These are phyloP conservation scores for Noctua comes DNA, from an alignment of 2,888 invertebrate genomes.

Conservation along the genomic window DNA sequence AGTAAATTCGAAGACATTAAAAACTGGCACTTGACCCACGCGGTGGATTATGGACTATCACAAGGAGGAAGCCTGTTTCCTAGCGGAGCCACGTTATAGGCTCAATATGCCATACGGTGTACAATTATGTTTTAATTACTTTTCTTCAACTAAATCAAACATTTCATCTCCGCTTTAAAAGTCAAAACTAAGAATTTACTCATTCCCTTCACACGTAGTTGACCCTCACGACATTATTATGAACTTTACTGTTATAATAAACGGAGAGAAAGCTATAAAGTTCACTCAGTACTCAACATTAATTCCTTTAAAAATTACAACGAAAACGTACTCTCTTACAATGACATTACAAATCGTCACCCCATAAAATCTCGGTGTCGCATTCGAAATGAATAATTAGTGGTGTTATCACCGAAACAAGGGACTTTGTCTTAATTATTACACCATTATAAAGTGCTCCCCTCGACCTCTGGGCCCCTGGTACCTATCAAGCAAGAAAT, in stretches of 20 bases:
- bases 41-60: not conserved
- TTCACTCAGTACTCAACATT: slow-evolving; percentile 46
- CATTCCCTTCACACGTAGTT: slow-evolving; percentile 42
- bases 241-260: slow-evolving; percentile 47
- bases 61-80: too few species aligned
- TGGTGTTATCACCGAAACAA: slow-evolving; percentile 82
- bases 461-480: slow-evolving; percentile 80
- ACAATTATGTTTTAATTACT: not conserved
- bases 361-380: slow-evolving; percentile 84
- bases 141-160: not conserved
- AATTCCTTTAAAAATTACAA: slow-evolving; percentile 64
- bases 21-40: not conserved
- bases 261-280: slow-evolving; percentile 58
- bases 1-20: not conserved
- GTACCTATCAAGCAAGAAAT: slow-evolving; percentile 75
- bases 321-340: slow-evolving; percentile 60
- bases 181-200: slow-evolving; percentile 51
- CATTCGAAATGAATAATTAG: slow-evolving; percentile 87
- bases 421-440: slow-evolving; percentile 88
- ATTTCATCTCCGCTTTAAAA: not conserved
- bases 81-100: not conserved
- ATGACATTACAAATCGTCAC: slow-evolving; percentile 82
- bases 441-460: slow-evolving; percentile 86
- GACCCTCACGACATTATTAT: slow-evolving; percentile 53
- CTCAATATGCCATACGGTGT: not conserved